Evolutionary conservation across 2,888 invertebrate species (phyloP), one percentile per base, ranked within the genome.

Genomic region (Pediacus dermestoides): DNA sequence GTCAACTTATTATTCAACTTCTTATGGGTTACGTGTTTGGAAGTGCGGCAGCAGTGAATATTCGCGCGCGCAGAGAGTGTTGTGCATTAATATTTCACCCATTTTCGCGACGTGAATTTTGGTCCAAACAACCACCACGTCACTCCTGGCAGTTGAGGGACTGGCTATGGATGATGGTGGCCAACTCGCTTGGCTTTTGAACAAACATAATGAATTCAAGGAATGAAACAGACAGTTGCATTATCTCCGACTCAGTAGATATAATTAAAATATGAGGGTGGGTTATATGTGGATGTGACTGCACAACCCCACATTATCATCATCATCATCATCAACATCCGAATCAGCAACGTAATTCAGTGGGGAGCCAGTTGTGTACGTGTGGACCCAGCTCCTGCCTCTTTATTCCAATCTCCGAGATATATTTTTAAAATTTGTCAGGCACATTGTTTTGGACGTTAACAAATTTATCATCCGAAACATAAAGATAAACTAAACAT

Each of bases 151-250:
- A n/a, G n/a, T n/a, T n/a, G n/a, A 8, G 39, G 15, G n/a, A 16
- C 30, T 34, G 26, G 26, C 16, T 30, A 18, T 16, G 25, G 12
- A 11, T 26, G 32, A 28, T 18, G 27, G 34, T 39, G 28, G 39
- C 4, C 14, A 31, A 40, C 42, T 36, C n/a, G 25, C 18, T 21
- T 47, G 41, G 48, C 11, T 33, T 30, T n/a, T 39, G n/a, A n/a
- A n/a, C n/a, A 39, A 18, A 37, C 43, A 50, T 55, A 55, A 47
- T 55, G 47, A 46, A 52, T 55, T 47, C 53, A 53, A 42, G 49
- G 49, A 42, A 44, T 43, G 37, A 50, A 48, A 39, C 46, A 45
- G 48, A 54, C 46, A 47, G 50, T 35, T 36, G 40, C 40, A 46
- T 53, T 52, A 52, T 48, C 39, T 38, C 42, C 48, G 40, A 39